Evolutionary conservation across 1,140 invertebrate genomes (phyloP).

Genomic region (Aphis craccivora): DNA sequence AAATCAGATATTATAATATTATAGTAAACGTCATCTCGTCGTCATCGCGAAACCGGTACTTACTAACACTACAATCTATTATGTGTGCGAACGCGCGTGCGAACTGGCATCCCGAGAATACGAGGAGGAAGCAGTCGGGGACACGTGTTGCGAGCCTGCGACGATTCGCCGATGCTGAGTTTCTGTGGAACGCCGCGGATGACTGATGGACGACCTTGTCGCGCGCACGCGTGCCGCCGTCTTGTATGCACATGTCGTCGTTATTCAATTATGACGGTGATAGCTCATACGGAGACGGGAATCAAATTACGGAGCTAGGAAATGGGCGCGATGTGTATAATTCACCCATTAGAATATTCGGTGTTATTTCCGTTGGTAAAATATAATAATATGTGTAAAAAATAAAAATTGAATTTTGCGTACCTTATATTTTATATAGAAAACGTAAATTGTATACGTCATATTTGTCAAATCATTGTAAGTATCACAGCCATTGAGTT

Average conservation of each 20-base stretch:
- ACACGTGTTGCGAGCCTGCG: background rate
- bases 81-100: background rate
- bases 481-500: background rate
- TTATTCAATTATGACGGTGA: constrained; percentile 1
- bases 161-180: background rate
- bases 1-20: background rate
- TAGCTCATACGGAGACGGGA: background rate
- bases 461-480: too few relatives aligned
- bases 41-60: too few relatives aligned
- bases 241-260: background rate
- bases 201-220: constrained; percentile 10
- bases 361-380: too few relatives aligned
- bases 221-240: background rate
- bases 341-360: background rate
- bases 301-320: background rate
- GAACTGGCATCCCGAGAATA: background rate
- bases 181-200: background rate
- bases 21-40: too few relatives aligned
- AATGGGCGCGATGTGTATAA: background rate
- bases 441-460: too few relatives aligned
- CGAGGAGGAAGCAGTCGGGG: background rate
- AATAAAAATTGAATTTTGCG: too few relatives aligned
- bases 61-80: background rate
- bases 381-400: too few relatives aligned
- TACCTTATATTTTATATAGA: too few relatives aligned